Evolutionary conservation across 2,797 vertebrate genomes (phyloP), one percentile per base, ranked within the genome.

Genomic region (Sylvilagus floridanus): DNA sequence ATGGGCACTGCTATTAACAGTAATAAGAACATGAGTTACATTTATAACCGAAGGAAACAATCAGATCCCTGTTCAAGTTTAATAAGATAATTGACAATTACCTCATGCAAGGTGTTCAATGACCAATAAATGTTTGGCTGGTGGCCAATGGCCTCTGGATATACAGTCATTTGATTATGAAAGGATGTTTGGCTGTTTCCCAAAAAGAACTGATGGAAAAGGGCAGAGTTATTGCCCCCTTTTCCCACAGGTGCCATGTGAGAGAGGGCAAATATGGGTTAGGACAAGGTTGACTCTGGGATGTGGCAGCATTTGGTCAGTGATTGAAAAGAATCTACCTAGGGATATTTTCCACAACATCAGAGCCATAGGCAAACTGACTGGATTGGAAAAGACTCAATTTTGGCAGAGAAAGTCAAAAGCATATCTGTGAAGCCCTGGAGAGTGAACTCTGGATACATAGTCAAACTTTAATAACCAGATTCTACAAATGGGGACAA

Each of bases 71-170:
- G 35, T 88, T 94, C 90, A 1, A 1, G 93, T 96, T 97, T 97
- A 97, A 97, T 97, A 97, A 96, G 92, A 96, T 97, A 97, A 97
- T 96, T 97, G 96, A 97, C 96, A 97, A 96, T 96, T 97, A 97
- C 95, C 95, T 97, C 96, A 97, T 97, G 91, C 97, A 96, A 97
- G 97, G 97, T 97, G 97, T 96, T 96, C 96, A 94, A 95, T 97
- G 96, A 97, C 97, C 95, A 97, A 97, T 96, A 97, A 97, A 92
- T 90, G 92, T 96, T 95, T 97, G 97, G 97, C 92, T 66, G 89
- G 73, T 95, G 76, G 95, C 96, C 97, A 97, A 11, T 84, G 95
- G 84, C 91, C 93, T 96, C 92, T 77, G n/a, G 86, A 73, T 95
- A 91, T 76, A 85, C 68, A 83, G 91, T 78, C 94, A 95, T 95